These are phyloP conservation scores for Rhamphomyia laevipes DNA, from an alignment of 2,888 invertebrate genomes.

Conservation along the genomic window DNA sequence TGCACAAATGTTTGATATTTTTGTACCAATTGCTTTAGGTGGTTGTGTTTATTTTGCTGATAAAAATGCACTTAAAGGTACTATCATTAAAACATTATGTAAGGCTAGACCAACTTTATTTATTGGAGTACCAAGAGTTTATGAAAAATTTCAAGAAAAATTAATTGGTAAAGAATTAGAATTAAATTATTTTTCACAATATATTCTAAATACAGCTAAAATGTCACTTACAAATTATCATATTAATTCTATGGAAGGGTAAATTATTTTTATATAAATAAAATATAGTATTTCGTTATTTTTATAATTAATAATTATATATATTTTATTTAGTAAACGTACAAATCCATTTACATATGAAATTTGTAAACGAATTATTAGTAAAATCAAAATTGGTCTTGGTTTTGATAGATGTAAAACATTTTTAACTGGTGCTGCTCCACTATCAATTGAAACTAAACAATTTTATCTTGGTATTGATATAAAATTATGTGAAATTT, in stretches of 20 bases:
- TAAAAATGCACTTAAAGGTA: conserved; percentile 76
- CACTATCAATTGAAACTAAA: conserved; percentile 65
- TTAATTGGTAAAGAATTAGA: conserved; percentile 59
- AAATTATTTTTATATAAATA: conserved; percentile 11
- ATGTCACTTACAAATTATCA: conserved; percentile 48
- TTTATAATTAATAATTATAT: background rate
- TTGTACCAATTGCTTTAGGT: conserved; percentile 31
- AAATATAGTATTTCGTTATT: too few species aligned
- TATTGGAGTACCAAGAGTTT: conserved; percentile 80
- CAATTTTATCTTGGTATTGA: conserved; percentile 80
- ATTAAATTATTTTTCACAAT: conserved; percentile 53
- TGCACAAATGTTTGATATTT: conserved; percentile 67
- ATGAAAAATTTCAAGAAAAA: conserved; percentile 85
- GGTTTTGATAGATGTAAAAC: conserved; percentile 62
- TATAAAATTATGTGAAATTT: conserved; percentile 67
- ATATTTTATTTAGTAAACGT: background rate
- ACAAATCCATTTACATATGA: background rate
- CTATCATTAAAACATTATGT: conserved; percentile 56
- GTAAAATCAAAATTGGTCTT: conserved; percentile 58
- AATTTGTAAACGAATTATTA: conserved; percentile 45
- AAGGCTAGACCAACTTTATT: conserved; percentile 71
- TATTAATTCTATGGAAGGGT: conserved; percentile 45
- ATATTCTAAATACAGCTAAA: conserved; percentile 56
- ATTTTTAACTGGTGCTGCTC: conserved; percentile 71
- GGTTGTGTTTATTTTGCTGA: conserved; percentile 66